Evolutionary conservation across 2,113 vertebrate species (phyloP).

Genomic region (Salvelinus fontinalis): DNA sequence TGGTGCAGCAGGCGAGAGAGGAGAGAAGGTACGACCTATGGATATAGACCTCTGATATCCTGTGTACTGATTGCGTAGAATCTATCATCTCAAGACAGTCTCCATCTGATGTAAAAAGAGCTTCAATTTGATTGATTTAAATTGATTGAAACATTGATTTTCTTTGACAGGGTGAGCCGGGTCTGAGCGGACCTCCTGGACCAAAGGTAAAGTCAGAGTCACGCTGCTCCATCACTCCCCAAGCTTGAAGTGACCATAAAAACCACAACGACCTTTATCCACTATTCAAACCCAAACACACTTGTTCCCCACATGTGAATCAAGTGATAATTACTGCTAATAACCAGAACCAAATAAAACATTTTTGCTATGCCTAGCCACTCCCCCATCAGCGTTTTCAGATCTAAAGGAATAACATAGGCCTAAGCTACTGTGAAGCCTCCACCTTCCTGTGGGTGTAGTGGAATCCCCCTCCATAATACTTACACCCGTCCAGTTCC

Average conservation of each 20-base stretch:
- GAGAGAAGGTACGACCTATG: slow-evolving; percentile 76
- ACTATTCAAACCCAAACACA: too few species aligned
- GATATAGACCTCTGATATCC: not conserved
- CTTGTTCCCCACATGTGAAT: too few species aligned
- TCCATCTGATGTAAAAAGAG: not conserved
- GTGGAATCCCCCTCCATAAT: too few species aligned
- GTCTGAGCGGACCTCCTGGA: slow-evolving; percentile 77
- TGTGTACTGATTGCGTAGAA: not conserved
- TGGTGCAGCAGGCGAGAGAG: slow-evolving; percentile 78
- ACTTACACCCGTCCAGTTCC: too few species aligned
- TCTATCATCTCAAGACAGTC: not conserved
- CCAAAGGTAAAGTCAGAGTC: slow-evolving; percentile 76
- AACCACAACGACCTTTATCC: too few species aligned
- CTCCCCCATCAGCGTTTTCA: too few species aligned
- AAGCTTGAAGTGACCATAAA: too few species aligned
- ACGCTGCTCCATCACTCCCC: not conserved
- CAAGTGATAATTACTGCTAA: not conserved
- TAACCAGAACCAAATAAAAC: not conserved
- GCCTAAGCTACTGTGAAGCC: too few species aligned
- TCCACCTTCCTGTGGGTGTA: too few species aligned
- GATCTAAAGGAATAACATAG: too few species aligned
- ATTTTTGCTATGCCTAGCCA: too few species aligned
- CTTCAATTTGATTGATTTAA: not conserved
- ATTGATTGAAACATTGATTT: slow-evolving; percentile 7
- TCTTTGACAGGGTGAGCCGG: slow-evolving; percentile 83